Evolutionary conservation across 1,140 invertebrate species (phyloP).

Genomic region (Phocides pigmalion): DNA sequence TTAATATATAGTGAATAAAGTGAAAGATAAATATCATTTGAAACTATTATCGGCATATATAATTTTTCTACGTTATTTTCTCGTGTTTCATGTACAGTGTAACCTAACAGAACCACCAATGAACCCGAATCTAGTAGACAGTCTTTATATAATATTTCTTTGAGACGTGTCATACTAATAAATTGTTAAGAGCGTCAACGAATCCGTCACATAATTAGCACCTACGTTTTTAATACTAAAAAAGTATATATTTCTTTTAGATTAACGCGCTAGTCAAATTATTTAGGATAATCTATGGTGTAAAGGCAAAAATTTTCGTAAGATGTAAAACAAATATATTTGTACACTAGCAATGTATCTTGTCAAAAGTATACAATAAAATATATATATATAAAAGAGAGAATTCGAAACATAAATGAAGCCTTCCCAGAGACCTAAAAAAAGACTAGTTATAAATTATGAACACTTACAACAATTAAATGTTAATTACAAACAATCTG

Average conservation of each 20-base stretch:
- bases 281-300: slow-evolving; percentile 9
- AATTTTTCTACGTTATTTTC: not conserved
- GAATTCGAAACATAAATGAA: not conserved
- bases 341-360: not conserved
- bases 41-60: not conserved
- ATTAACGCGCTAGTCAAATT: slow-evolving; percentile 21
- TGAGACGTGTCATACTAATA: no score
- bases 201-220: slow-evolving; percentile 30
- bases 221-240: not conserved
- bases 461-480: no score
- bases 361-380: no score
- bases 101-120: not conserved
- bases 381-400: not conserved
- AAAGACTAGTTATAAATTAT: not conserved
- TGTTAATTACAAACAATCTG: no score
- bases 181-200: not conserved
- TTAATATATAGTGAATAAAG: slow-evolving; percentile 10
- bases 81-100: not conserved
- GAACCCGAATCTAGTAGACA: not conserved
- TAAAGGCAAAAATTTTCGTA: not conserved
- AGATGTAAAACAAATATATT: not conserved
- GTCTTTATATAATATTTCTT: not conserved
- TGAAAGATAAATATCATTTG: slow-evolving; percentile 9
- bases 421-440: not conserved
- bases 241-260: slow-evolving; percentile 1